Base-by-base conservation (phyloP, 2,888 invertebrate species). In the Lasioglossum lativentre region DNA sequence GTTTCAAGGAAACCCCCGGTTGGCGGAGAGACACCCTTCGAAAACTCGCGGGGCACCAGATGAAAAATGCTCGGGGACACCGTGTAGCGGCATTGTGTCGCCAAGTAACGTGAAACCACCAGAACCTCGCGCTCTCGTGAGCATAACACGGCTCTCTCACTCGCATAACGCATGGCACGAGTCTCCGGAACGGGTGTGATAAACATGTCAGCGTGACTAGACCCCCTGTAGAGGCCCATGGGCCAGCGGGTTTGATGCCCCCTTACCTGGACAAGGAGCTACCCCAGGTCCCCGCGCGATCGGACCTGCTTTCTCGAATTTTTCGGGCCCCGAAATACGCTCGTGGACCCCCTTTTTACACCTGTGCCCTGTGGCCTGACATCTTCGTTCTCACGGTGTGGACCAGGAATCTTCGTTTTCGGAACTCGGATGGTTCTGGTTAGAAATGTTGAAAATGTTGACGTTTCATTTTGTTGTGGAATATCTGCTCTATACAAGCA, bases 201-300 rank as follows among this genome's bases (percentile, higher is more conserved):
- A 95, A 95, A 95, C 94, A 95, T 95, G 95, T 94, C 95, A 94
- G 90, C 88, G 90, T 90, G 91, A 92, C 90, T 90, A 93, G 94
- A 93, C 94, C 94, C 94, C 94, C 94, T 93, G 94, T 89, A 90
- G 94, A 86, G 91, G 90, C 89, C 91, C 91, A 89, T 90, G 91
- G 91, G 91, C 92, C 92, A 90, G 91, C 90, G 92, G 94, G 92
- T 93, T 92, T 94, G 91, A 92, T 93, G 92, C 91, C 91, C 93
- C 90, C 90, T 89, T 91, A 89, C 91, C 92, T 90, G 91, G 87
- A 87, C 89, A 88, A 30, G 23, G 12, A 59, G 80, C 82, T 89
- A 89, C 87, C 86, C 80, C 45, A 14, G 40, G 30, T 56, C 47
- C 19, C 81, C 40, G 70, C 82, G 78, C 47, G 85, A 88, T 76